phyloP scores from a whole-genome alignment of 2,113 vertebrate species.

The Falco punctatus region DNA sequence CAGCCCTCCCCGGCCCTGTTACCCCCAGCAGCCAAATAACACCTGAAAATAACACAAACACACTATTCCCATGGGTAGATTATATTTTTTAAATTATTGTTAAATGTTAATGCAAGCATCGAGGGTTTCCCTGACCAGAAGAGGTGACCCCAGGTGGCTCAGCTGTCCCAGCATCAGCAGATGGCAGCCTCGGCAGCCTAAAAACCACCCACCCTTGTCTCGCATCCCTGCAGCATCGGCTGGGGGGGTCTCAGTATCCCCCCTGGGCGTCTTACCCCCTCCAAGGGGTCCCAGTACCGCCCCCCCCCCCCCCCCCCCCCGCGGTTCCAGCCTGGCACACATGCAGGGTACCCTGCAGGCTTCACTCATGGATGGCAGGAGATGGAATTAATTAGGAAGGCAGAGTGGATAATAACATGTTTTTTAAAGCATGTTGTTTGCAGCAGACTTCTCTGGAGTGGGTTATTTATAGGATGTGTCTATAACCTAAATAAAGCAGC shows the following conservation, averaged over 20 bases:
- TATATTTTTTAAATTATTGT: too few species aligned
- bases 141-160: neutral
- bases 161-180: neutral
- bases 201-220: neutral
- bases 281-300: too few species aligned
- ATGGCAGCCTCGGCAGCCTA: neutral
- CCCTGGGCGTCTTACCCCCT: neutral
- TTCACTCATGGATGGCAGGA: neutral
- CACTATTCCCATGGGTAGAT: neutral
- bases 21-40: neutral
- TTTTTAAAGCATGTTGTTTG: conserved; percentile 28
- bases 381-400: conserved; percentile 44
- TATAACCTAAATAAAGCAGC: conserved; percentile 18
- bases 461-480: conserved; percentile 39
- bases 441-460: neutral
- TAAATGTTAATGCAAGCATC: neutral
- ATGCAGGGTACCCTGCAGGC: neutral
- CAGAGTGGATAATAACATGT: conserved; percentile 55
- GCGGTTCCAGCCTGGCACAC: neutral
- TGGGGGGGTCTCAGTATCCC: neutral
- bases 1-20: neutral
- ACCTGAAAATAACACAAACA: neutral
- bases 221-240: neutral
- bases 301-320: rapidly evolving
- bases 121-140: neutral